phyloP scores from a whole-genome alignment of 2,797 vertebrate genomes.

The Peromyscus eremicus region DNA sequence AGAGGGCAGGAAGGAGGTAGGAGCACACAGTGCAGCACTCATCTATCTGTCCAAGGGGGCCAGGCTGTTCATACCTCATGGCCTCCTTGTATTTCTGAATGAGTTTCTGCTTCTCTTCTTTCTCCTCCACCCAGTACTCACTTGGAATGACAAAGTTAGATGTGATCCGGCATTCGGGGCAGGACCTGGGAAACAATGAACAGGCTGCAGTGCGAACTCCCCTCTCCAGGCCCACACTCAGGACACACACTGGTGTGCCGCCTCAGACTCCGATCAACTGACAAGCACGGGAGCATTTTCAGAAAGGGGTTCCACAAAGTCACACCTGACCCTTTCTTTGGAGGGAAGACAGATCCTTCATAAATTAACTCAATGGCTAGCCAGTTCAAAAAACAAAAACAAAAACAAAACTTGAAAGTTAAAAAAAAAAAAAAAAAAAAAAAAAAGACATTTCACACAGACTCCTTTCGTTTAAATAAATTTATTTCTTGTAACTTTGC shows the following conservation, averaged over 20 bases:
- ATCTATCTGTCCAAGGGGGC: conserved; percentile 50
- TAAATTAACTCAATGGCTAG: conserved; percentile 75
- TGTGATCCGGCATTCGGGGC: conserved; percentile 99
- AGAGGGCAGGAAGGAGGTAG: conserved; percentile 66
- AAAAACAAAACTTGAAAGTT: background rate
- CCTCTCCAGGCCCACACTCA: conserved; percentile 72
- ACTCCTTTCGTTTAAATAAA: conserved; percentile 88
- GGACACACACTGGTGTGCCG: conserved; percentile 72
- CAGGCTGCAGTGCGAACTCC: conserved; percentile 86
- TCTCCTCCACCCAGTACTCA: conserved; percentile 99
- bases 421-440: conserved; percentile 52
- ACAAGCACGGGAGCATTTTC: background rate
- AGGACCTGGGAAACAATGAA: conserved; percentile 93
- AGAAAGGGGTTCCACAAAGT: conserved; percentile 32
- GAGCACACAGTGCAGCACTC: conserved; percentile 68
- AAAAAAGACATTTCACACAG: conserved; percentile 89
- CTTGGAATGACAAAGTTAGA: conserved; percentile 99
- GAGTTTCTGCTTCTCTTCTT: conserved; percentile 99
- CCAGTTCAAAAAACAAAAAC: conserved; percentile 57
- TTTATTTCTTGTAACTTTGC: conserved; percentile 88
- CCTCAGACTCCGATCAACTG: conserved; percentile 61
- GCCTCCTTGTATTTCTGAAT: conserved; percentile 99
- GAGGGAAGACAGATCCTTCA: conserved; percentile 62
- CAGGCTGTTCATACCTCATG: conserved; percentile 94
- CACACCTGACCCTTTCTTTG: conserved; percentile 17